Evolutionary conservation across 2,888 invertebrate genomes (phyloP).

Genomic region (Agonopterix alstromeriana): DNA sequence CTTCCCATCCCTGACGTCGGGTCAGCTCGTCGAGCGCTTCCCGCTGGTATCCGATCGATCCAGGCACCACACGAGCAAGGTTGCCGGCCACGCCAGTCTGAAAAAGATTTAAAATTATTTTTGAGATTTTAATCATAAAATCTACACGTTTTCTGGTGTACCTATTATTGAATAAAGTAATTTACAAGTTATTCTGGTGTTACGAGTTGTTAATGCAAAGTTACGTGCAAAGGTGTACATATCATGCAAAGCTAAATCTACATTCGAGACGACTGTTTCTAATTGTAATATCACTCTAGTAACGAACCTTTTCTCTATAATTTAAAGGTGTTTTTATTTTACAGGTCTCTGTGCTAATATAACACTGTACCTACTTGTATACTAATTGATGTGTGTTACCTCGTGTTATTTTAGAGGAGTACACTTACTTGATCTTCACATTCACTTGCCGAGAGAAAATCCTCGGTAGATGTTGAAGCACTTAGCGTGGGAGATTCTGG

Average conservation of each 20-base stretch:
- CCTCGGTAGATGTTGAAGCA: background rate
- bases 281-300: no score
- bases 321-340: no score
- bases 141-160: background rate
- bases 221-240: constrained; percentile 28
- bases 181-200: background rate
- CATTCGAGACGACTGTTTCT: background rate
- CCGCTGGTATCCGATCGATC: constrained; percentile 76
- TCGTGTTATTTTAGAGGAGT: background rate
- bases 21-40: constrained; percentile 87
- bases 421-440: constrained; percentile 52
- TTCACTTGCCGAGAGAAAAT: constrained; percentile 20
- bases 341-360: no score
- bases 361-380: no score
- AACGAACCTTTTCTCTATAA: no score
- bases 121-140: background rate
- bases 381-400: no score
- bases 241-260: constrained; percentile 42
- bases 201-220: constrained; percentile 4
- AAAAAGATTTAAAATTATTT: constrained; percentile 25
- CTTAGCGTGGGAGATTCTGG: background rate
- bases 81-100: constrained; percentile 93
- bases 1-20: constrained; percentile 93
- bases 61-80: constrained; percentile 85
- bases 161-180: background rate